phyloP scores from a whole-genome alignment of 2,797 vertebrate species.

The Garrulus glandarius region DNA sequence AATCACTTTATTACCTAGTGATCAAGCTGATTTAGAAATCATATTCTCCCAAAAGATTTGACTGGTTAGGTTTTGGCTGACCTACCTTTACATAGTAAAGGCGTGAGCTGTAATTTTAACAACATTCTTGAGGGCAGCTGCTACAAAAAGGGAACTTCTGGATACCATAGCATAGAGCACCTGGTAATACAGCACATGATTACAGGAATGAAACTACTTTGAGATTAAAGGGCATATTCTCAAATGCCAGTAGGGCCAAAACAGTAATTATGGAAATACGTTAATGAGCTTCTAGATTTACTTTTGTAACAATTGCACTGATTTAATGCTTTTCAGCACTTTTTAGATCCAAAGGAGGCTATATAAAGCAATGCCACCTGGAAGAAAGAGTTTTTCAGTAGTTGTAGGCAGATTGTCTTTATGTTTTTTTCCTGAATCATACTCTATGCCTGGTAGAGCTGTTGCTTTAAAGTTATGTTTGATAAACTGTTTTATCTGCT shows the following conservation, averaged over 20 bases:
- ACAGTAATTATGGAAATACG: neutral
- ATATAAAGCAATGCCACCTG: neutral
- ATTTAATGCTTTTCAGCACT: neutral
- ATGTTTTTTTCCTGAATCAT: neutral
- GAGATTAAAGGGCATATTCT: neutral
- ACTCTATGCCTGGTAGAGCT: neutral
- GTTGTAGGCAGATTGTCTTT: neutral
- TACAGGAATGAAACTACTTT: neutral
- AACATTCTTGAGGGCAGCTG: neutral
- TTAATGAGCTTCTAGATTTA: neutral
- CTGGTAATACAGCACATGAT: neutral
- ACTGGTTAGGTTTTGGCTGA: neutral
- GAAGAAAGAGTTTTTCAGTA: neutral
- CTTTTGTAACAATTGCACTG: neutral
- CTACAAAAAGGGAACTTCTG: neutral
- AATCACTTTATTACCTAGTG: neutral
- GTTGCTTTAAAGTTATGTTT: neutral
- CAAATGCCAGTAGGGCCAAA: neutral
- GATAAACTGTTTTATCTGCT: neutral
- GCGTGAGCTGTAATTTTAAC: neutral
- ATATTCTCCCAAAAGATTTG: neutral
- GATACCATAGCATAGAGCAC: neutral
- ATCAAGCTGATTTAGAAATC: neutral
- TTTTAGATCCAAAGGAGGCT: neutral
- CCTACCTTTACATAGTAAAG: neutral